These are phyloP conservation scores for Nesospiza acunhae DNA, from an alignment of 2,113 vertebrate species.

Conservation along the genomic window DNA sequence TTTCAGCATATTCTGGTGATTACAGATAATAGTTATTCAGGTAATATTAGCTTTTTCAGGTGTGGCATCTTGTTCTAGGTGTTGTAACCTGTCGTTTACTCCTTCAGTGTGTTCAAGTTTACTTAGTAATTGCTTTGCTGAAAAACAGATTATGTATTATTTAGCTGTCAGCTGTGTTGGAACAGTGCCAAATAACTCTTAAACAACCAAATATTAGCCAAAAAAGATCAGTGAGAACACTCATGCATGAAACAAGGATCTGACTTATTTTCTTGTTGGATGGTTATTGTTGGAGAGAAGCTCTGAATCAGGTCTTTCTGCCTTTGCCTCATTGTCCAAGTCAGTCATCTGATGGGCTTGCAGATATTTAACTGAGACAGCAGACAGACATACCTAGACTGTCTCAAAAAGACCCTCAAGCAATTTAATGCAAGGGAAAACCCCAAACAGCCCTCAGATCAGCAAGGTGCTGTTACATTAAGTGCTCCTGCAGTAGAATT, in stretches of 20 bases:
- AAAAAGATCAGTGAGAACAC: background rate
- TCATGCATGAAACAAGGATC: background rate
- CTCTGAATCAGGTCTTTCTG: background rate
- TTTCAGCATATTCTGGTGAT: constrained; percentile 68
- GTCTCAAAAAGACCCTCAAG: background rate
- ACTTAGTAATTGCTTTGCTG: constrained; percentile 70
- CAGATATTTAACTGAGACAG: background rate
- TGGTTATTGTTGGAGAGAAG: background rate
- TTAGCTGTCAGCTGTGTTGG: constrained; percentile 68
- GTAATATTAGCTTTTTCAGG: constrained; percentile 73
- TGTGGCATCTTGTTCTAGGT: constrained; percentile 68
- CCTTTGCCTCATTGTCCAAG: background rate
- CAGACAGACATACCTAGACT: background rate
- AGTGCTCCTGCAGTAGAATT: background rate
- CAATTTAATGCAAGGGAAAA: background rate
- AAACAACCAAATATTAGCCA: constrained; percentile 43
- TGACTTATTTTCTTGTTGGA: background rate
- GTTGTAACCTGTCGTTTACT: constrained; percentile 61
- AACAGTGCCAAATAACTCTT: constrained; percentile 47
- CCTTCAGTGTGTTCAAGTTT: constrained; percentile 41
- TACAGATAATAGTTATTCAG: constrained; percentile 67
- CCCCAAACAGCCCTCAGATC: background rate
- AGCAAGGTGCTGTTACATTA: background rate
- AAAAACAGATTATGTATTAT: constrained; percentile 76
- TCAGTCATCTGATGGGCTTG: background rate